Evolutionary conservation across 2,888 invertebrate genomes (phyloP).

Genomic region (Drosophila siamana): DNA sequence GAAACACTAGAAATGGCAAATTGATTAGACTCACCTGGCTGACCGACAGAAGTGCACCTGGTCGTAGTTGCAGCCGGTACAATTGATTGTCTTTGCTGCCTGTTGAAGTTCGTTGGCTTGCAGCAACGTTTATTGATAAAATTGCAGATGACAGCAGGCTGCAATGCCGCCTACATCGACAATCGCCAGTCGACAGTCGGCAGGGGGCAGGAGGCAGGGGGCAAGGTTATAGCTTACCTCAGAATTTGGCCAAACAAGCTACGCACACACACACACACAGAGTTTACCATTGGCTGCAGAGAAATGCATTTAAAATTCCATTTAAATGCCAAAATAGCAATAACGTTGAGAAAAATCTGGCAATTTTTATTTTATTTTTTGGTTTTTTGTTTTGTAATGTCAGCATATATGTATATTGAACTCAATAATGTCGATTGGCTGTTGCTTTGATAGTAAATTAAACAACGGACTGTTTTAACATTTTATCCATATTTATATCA

Average conservation of each 20-base stretch:
- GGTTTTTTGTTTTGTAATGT: not conserved
- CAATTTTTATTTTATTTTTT: conserved; percentile 16
- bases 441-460: conserved; percentile 55
- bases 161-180: not conserved
- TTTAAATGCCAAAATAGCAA: conserved; percentile 59
- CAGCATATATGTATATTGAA: conserved; percentile 21
- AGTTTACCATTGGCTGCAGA: conserved; percentile 7
- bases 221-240: conserved; percentile 19
- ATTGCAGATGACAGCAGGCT: conserved; percentile 49
- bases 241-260: conserved; percentile 19
- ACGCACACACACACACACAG: not conserved
- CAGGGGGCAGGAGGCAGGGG: not conserved
- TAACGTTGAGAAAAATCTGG: conserved; percentile 23
- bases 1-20: conserved; percentile 23
- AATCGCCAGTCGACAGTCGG: too few relatives aligned
- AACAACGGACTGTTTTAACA: conserved; percentile 43
- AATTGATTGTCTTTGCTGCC: conserved; percentile 40
- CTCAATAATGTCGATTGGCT: conserved; percentile 35
- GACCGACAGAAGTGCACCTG: not conserved
- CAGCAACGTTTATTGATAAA: conserved; percentile 47
- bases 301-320: conserved; percentile 59
- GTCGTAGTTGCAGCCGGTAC: conserved; percentile 2
- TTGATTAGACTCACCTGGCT: conserved; percentile 21
- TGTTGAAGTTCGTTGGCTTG: conserved; percentile 31
- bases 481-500: conserved; percentile 3